Percentiles rank a stretch among this genome's conserved stretches.
These are phyloP conservation scores for Pyrocoelia pectoralis DNA, from an alignment of 2,888 invertebrate genomes.

Conservation along the genomic window DNA sequence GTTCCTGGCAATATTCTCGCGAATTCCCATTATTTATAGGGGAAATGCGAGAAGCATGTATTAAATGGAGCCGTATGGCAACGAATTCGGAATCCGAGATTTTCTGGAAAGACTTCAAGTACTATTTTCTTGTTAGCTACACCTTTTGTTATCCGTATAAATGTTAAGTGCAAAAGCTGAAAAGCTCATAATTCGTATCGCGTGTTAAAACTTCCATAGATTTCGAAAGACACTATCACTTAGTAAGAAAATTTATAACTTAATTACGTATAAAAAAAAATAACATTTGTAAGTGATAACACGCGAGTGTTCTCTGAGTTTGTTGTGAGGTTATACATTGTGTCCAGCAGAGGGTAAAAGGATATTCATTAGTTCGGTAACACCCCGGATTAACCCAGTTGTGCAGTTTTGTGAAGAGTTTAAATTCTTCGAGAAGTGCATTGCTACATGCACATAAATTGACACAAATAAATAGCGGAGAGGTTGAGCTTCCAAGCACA, in stretches of 20 bases:
- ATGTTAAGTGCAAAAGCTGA: background rate
- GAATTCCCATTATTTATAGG: slow-evolving; percentile 22
- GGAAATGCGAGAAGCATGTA: slow-evolving; percentile 21
- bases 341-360: slow-evolving; percentile 21
- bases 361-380: slow-evolving; percentile 15
- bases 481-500: slow-evolving; percentile 42
- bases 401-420: slow-evolving; percentile 31
- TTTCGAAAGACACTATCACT: slow-evolving; percentile 1
- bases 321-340: slow-evolving; percentile 19
- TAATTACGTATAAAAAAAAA: slow-evolving; percentile 15
- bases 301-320: slow-evolving; percentile 12
- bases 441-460: slow-evolving; percentile 53
- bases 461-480: slow-evolving; percentile 47
- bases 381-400: slow-evolving; percentile 39
- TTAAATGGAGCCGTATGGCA: slow-evolving; percentile 19
- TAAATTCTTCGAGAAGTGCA: slow-evolving; percentile 40
- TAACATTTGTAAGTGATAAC: slow-evolving; percentile 21
- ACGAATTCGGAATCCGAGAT: slow-evolving; percentile 13
- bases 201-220: background rate
- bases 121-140: slow-evolving; percentile 13
- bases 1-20: slow-evolving; percentile 29
- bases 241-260: slow-evolving; percentile 17
- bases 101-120: slow-evolving; percentile 18
- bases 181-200: background rate
- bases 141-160: background rate